Evolutionary conservation across 2,113 vertebrate species (phyloP), one percentile per base, ranked within the genome.

Genomic region (Heterotilapia buettikoferi): DNA sequence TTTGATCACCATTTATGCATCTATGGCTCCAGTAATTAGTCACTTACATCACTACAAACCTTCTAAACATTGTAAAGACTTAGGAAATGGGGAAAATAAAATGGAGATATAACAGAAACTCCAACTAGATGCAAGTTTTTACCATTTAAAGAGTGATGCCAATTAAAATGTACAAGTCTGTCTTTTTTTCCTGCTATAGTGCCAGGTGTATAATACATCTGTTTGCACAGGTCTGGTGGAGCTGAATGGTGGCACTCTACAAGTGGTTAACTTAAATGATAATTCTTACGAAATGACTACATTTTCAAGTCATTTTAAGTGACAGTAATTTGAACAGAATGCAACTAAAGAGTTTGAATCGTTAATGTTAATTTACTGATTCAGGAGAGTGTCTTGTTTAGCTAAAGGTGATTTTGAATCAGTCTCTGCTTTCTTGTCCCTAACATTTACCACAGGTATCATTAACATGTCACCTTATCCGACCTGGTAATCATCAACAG

Each of bases 401-500:
- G 6, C 4, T 12, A 1, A 19, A 54, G n/a, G 53, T 54, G 53
- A 24, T 54, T 21, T 54, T 21, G n/a, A 21, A 11, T 54, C 5
- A 6, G 5, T 3, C 53, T 21, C n/a, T 53, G 19, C 52, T 53
- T 53, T 53, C 50, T 53, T 19, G 9, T n/a, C 8, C 19, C 3
- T n/a, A 52, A n/a, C 24, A 57, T 45, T 87, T 90, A 59, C 86
- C 87, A 91, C 84, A 84, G 61, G 68, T 54, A 85, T 90, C 63
- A 83, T 90, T 91, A 57, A 83, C 45, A 26, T 83, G 56, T 63
- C 76, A 57, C 92, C 80, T 86, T 68, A 19, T 83, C 21, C 45
- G 7, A 87, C 76, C 84, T 66, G 56, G 53, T 86, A 53, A 45
- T 63, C 78, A 89, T 63, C 78, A 89, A 90, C 91, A 92, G 88